phyloP scores from a whole-genome alignment of 2,888 invertebrate species.

The Ptychoptera albimana region DNA sequence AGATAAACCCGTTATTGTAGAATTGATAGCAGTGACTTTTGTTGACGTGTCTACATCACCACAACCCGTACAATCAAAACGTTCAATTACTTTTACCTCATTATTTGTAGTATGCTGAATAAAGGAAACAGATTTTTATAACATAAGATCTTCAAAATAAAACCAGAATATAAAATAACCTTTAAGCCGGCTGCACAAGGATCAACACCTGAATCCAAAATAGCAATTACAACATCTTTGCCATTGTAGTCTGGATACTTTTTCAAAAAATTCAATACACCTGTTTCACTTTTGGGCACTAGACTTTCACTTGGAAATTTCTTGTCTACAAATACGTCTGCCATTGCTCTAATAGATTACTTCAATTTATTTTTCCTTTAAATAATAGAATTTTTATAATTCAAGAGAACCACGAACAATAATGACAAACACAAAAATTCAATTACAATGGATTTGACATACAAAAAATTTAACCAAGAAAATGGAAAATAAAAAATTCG shows the following conservation, averaged over 20 bases:
- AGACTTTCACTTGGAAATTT: constrained; percentile 73
- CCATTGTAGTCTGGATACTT: constrained; percentile 90
- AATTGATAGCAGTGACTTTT: constrained; percentile 52
- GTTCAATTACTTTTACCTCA: constrained; percentile 81
- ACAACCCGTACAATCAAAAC: constrained; percentile 90
- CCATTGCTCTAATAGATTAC: constrained; percentile 11
- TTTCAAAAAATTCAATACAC: constrained; percentile 67
- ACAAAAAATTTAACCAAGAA: background rate
- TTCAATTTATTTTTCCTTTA: background rate
- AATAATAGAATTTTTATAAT: background rate
- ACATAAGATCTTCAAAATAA: background rate
- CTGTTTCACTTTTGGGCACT: constrained; percentile 90
- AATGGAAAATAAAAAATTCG: background rate
- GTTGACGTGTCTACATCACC: constrained; percentile 91
- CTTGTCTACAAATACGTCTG: constrained; percentile 33
- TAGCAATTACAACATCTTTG: constrained; percentile 77
- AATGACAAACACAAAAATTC: background rate
- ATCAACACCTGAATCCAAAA: constrained; percentile 96
- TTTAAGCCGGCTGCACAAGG: constrained; percentile 88
- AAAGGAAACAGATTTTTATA: constrained; percentile 7
- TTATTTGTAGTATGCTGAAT: constrained; percentile 72
- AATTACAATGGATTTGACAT: background rate
- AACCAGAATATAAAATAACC: constrained; percentile 34
- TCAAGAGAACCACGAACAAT: too few species aligned
- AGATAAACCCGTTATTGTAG: constrained; percentile 65